Conservation (phyloP, 2,888 invertebrate genomes). For the Drosophila lutescens region DNA sequence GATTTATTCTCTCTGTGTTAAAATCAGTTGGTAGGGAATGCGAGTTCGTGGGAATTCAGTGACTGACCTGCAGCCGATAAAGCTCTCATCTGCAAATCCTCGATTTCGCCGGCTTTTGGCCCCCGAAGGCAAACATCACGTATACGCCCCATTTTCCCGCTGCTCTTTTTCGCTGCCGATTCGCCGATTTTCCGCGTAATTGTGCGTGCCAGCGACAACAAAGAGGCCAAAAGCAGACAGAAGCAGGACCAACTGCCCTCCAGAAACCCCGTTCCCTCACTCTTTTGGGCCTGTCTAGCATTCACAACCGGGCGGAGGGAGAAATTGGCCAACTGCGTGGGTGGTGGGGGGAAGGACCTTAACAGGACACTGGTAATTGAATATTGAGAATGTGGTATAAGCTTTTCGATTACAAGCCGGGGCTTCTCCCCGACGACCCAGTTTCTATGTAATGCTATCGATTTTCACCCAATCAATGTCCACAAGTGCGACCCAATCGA, state of each 20-base stretch:
- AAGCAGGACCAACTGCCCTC: neutral
- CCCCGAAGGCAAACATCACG: constrained; percentile 37
- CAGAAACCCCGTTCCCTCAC: neutral
- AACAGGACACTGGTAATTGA: constrained; percentile 38
- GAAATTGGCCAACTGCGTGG: constrained; percentile 26
- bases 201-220: constrained; percentile 44
- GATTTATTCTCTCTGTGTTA: neutral
- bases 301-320: neutral
- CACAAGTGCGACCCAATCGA: constrained; percentile 32
- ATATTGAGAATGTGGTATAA: constrained; percentile 41
- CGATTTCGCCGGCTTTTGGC: constrained; percentile 21
- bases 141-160: constrained; percentile 37
- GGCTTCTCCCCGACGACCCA: constrained; percentile 23
- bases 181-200: constrained; percentile 40
- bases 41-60: constrained; percentile 6
- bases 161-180: constrained; percentile 12
- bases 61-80: constrained; percentile 32
- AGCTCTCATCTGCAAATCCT: constrained; percentile 33
- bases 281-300: neutral
- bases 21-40: constrained; percentile 12
- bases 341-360: constrained; percentile 13
- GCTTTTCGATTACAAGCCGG: constrained; percentile 29
- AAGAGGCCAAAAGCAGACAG: constrained; percentile 22
- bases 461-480: constrained; percentile 44
- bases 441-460: constrained; percentile 33